Evolutionary conservation across 2,797 vertebrate species (phyloP).

Genomic region (Muraenolepis orangiensis): DNA sequence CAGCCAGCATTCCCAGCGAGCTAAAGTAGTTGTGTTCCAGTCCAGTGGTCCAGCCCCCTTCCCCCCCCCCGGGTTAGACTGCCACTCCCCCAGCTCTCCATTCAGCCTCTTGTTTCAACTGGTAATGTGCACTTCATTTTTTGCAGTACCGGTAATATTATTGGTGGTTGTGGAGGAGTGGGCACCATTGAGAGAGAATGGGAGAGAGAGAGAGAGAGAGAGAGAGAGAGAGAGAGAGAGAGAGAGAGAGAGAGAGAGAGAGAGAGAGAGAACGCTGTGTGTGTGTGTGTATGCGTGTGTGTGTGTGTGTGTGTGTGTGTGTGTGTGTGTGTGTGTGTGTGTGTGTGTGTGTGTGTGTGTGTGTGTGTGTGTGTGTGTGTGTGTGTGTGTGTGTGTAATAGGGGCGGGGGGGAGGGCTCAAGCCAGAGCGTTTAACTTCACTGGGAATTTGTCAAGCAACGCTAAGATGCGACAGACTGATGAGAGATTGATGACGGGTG

Average conservation of each 20-base stretch:
- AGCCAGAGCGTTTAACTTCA: slow-evolving; percentile 43
- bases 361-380: background rate
- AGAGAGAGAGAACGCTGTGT: too few relatives aligned
- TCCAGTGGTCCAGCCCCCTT: slow-evolving; percentile 50
- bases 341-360: background rate
- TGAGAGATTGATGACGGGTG: slow-evolving; percentile 1
- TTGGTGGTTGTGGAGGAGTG: slow-evolving; percentile 10
- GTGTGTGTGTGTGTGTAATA: background rate
- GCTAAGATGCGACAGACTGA: slow-evolving; percentile 34
- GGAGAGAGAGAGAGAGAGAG: too few relatives aligned
- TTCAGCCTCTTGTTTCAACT: background rate
- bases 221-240: too few relatives aligned
- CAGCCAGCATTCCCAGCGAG: slow-evolving; percentile 20
- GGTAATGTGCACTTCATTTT: background rate
- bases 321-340: background rate
- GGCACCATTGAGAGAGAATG: background rate
- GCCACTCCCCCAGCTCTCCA: background rate
- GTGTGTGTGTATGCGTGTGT: too few relatives aligned
- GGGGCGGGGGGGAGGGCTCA: slow-evolving; percentile 39
- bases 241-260: too few relatives aligned
- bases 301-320: background rate
- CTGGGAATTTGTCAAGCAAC: slow-evolving; percentile 53
- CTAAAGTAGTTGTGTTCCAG: slow-evolving; percentile 61
- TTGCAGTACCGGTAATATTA: background rate
- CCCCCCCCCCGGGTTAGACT: background rate